A percentile compares a stretch with the other conserved stretches of the same genome.
Conservation (phyloP, 1,140 invertebrate species). For the Heliconius eleuchia region DNA sequence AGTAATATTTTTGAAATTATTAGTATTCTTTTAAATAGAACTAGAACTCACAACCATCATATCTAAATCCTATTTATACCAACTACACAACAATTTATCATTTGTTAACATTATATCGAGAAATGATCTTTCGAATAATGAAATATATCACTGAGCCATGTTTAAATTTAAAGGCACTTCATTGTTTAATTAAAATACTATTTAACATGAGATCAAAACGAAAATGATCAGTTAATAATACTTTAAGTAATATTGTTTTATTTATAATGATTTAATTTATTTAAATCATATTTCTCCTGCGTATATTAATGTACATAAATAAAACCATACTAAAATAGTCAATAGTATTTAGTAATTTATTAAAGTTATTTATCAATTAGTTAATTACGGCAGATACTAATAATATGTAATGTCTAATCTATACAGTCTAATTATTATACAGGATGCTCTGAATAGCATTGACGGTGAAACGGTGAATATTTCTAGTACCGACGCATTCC, state of each 20-base stretch:
- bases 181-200: conserved; percentile 1
- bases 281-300: too few relatives aligned
- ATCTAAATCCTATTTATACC: too few relatives aligned
- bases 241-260: neutral
- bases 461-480: conserved; percentile 29
- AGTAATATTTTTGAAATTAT: too few relatives aligned
- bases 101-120: neutral
- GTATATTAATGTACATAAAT: too few relatives aligned
- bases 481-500: conserved; percentile 25
- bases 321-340: too few relatives aligned
- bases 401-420: conserved; percentile 22
- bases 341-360: neutral
- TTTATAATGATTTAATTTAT: too few relatives aligned
- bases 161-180: neutral
- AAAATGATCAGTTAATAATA: neutral
- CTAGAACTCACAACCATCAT: too few relatives aligned
- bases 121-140: neutral
- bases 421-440: conserved; percentile 31
- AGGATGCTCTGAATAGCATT: conserved; percentile 16
- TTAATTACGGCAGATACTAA: neutral
- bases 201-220: conserved; percentile 2
- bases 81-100: neutral
- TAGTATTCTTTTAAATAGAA: too few relatives aligned
- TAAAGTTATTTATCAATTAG: neutral
- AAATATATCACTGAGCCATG: neutral